Evolutionary conservation across 1,140 invertebrate species (phyloP).

Genomic region (Bicyclus anynana): DNA sequence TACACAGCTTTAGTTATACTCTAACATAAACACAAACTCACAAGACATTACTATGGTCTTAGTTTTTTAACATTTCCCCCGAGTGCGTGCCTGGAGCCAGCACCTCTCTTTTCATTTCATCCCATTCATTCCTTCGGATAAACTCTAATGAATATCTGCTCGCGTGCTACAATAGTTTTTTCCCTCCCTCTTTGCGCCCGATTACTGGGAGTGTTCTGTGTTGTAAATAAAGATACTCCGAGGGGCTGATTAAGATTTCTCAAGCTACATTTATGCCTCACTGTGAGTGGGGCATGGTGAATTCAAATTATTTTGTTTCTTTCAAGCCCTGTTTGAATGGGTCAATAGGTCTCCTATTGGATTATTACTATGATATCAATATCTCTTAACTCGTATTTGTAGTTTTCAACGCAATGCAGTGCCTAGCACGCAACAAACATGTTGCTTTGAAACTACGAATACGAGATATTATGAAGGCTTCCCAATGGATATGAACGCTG

Average conservation of each 20-base stretch:
- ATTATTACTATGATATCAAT: too few species aligned
- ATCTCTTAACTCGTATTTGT: too few species aligned
- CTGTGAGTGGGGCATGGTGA: neutral
- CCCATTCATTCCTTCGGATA: constrained; percentile 48
- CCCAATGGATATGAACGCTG: too few species aligned
- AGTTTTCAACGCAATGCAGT: too few species aligned
- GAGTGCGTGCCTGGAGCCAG: constrained; percentile 29
- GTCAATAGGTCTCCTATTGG: too few species aligned
- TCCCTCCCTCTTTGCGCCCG: constrained; percentile 27
- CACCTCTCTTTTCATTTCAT: constrained; percentile 43
- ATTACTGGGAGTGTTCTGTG: constrained; percentile 32
- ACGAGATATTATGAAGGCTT: too few species aligned
- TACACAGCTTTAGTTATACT: too few species aligned
- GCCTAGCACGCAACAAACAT: too few species aligned
- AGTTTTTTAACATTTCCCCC: neutral
- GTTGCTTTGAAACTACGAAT: too few species aligned
- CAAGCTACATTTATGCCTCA: constrained; percentile 20
- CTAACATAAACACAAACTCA: neutral
- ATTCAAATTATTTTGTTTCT: neutral
- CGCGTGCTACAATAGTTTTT: constrained; percentile 34
- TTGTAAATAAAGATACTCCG: constrained; percentile 37
- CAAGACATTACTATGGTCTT: too few species aligned
- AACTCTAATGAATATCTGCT: constrained; percentile 54
- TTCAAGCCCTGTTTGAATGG: neutral
- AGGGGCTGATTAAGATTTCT: constrained; percentile 36